These are phyloP conservation scores for Resseliella maxima DNA, from an alignment of 2,888 invertebrate species.

Conservation along the genomic window DNA sequence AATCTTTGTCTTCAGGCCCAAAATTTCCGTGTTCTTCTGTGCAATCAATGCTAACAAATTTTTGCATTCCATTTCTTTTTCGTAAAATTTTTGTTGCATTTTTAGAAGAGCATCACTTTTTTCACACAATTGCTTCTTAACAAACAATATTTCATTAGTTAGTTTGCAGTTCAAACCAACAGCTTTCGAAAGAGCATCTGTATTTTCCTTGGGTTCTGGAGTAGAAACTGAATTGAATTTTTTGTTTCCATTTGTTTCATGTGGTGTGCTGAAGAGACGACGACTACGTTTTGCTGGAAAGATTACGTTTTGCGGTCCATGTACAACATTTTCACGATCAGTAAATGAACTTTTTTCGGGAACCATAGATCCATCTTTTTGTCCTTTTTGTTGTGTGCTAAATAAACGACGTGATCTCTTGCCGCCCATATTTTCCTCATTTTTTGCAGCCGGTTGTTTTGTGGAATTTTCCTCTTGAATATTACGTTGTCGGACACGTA, in stretches of 20 bases:
- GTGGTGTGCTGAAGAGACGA: not conserved
- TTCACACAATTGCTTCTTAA: not conserved
- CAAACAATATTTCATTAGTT: not conserved
- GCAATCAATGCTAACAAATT: not conserved
- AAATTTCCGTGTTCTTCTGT: not conserved
- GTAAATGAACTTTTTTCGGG: not conserved
- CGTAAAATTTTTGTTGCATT: not conserved
- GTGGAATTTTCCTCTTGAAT: no score
- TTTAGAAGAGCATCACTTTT: not conserved
- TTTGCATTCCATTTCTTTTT: not conserved
- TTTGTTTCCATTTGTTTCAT: no score
- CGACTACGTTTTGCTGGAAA: not conserved
- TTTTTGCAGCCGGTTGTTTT: no score
- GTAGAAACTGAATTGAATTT: not conserved
- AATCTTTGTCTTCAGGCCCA: not conserved
- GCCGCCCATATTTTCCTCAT: no score
- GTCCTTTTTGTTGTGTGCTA: no score
- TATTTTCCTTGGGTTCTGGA: not conserved
- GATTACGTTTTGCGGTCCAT: no score
- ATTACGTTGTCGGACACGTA: no score
- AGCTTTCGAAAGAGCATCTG: not conserved
- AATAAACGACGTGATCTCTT: no score
- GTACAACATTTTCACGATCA: not conserved
- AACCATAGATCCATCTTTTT: not conserved
- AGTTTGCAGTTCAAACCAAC: not conserved